Evolutionary conservation across 2,113 vertebrate species (phyloP), one percentile per base, ranked within the genome.

Genomic region (Anolis sagrei): DNA sequence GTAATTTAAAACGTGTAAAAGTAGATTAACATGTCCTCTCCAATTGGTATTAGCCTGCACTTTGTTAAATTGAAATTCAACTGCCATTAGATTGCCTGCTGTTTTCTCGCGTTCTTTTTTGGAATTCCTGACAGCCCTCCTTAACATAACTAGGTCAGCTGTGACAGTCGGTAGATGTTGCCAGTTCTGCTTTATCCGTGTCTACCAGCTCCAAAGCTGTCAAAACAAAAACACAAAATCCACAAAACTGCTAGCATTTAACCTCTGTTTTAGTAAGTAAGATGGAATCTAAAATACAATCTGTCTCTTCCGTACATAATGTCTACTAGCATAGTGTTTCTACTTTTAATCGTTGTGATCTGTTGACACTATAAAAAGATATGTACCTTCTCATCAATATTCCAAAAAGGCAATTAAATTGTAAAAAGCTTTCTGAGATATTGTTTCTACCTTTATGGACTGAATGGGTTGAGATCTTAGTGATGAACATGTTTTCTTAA

Each of bases 21-120:
- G 74, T 79, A 92, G 85, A 89, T 90, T 89, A 92, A 36, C 77
- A 29, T 79, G 16, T 77, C 89, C 61, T 87, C 92, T 87, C 84
- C 66, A 88, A 86, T 88, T 78, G 68, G 84, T 78, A 87, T 79
- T 89, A 90, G n/a, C 51, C 79, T 68, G 49, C 81, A 92, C 84
- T 86, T 78, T 8, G 79, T 49, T 79, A 85, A 89, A 90, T 87
- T 86, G 87, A 72, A 89, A 84, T 86, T 84, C 0, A 0, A 29
- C 66, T 76, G 84, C 9, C 82, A 90, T 90, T 86, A 23, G 62
- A 72, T 78, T 61, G 27, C 76, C 81, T 10, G 91, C 85, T 73
- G 90, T 92, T 92, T 34, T 86, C 86, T 68, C 79, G 19, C 79
- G 39, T 58, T 10, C 27, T 89, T 66, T 64, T 89, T 66, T 64